phyloP scores from a whole-genome alignment of 1,140 invertebrate genomes.

The Bombus sibiricus region DNA sequence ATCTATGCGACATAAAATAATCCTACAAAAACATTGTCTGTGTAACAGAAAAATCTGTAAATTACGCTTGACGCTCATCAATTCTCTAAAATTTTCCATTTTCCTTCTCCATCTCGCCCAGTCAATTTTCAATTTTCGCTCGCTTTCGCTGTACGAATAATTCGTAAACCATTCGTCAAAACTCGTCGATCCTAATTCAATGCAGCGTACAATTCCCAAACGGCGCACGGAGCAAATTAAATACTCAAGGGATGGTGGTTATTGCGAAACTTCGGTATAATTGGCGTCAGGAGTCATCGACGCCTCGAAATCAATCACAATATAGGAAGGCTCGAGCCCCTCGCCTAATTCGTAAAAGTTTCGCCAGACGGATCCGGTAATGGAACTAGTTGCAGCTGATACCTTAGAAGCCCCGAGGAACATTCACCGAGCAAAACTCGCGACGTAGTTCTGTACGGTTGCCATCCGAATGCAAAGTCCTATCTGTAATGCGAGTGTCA shows the following conservation, averaged over 20 bases:
- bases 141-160: no score
- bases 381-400: slow-evolving; percentile 55
- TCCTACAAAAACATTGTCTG: no score
- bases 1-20: no score
- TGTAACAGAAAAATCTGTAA: no score
- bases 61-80: no score
- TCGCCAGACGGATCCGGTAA: slow-evolving; percentile 14
- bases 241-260: background rate
- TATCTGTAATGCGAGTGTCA: slow-evolving; percentile 65
- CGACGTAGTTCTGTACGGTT: slow-evolving; percentile 42
- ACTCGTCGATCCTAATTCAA: background rate
- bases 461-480: slow-evolving; percentile 51
- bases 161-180: no score
- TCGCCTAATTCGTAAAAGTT: slow-evolving; percentile 65
- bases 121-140: no score
- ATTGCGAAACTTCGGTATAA: slow-evolving; percentile 11
- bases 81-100: no score
- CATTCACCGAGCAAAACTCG: slow-evolving; percentile 56
- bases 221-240: background rate
- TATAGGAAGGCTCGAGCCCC: background rate
- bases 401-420: slow-evolving; percentile 55
- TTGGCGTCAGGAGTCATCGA: slow-evolving; percentile 24
- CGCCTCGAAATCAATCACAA: slow-evolving; percentile 14
- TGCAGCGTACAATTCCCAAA: background rate
- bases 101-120: no score